Evolutionary conservation across 2,888 invertebrate species (phyloP).

Genomic region (Anthophora plumipes): DNA sequence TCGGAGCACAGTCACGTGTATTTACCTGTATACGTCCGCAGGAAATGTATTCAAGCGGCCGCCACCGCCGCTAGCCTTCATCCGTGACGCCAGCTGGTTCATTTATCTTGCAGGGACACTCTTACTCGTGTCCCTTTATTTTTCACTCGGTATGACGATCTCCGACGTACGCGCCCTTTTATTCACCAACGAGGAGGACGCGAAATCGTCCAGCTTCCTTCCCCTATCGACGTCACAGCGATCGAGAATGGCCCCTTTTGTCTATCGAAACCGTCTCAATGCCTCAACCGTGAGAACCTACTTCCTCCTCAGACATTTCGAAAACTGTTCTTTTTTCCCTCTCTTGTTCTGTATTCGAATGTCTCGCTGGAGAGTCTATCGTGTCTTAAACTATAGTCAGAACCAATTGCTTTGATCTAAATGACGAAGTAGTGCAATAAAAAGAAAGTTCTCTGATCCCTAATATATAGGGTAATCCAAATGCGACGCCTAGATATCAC

Average conservation of each 20-base stretch:
- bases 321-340: background rate
- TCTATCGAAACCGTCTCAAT: slow-evolving; percentile 38
- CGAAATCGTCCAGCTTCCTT: slow-evolving; percentile 32
- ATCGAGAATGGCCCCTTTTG: slow-evolving; percentile 45
- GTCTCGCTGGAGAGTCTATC: no score
- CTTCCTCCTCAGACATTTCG: background rate
- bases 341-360: no score
- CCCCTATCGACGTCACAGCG: slow-evolving; percentile 51
- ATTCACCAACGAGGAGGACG: slow-evolving; percentile 33
- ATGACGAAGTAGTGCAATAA: no score
- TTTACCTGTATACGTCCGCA: slow-evolving; percentile 63
- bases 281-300: background rate
- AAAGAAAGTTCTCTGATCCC: no score
- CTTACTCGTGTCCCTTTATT: slow-evolving; percentile 43
- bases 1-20: slow-evolving; percentile 48
- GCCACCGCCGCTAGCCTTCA: slow-evolving; percentile 65
- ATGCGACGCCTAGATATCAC: no score
- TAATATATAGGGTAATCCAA: no score
- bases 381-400: no score
- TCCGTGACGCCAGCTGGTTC: slow-evolving; percentile 73
- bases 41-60: slow-evolving; percentile 75
- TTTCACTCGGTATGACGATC: slow-evolving; percentile 60
- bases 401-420: no score
- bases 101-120: slow-evolving; percentile 70
- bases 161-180: slow-evolving; percentile 50